Percentiles rank a stretch among this genome's conserved stretches.
Evolutionary conservation across 2,113 vertebrate genomes (phyloP).

Genomic region (Hystrix cristata): DNA sequence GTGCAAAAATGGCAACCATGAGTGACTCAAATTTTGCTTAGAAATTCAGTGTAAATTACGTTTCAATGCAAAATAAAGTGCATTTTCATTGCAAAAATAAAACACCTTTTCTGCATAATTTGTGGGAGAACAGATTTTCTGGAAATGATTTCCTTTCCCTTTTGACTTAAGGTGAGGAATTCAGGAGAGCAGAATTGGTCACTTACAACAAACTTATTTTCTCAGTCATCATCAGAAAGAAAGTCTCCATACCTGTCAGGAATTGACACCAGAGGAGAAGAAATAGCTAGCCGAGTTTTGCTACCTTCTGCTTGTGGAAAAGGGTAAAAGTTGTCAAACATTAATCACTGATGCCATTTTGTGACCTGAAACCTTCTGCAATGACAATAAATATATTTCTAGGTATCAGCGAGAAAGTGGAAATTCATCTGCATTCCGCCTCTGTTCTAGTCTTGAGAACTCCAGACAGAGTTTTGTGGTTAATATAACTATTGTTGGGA

Average conservation of each 20-base stretch:
- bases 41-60: background rate
- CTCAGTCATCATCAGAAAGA: background rate
- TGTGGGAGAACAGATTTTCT: background rate
- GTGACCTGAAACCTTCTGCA: background rate
- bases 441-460: background rate
- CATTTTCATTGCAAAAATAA: background rate
- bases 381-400: background rate
- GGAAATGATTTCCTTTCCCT: background rate
- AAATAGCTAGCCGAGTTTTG: background rate
- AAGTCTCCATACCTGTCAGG: background rate
- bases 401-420: background rate
- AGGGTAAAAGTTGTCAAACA: background rate
- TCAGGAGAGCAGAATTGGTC: background rate
- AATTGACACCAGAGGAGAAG: background rate
- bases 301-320: background rate
- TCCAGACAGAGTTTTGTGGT: background rate
- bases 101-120: background rate
- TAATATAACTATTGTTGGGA: slow-evolving; percentile 31
- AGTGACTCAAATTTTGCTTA: background rate
- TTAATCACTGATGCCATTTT: background rate
- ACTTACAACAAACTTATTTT: background rate
- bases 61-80: background rate
- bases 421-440: background rate
- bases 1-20: background rate
- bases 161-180: background rate